Evolutionary conservation across 2,797 vertebrate genomes (phyloP).

Genomic region (Enteromius trimaculatus): DNA sequence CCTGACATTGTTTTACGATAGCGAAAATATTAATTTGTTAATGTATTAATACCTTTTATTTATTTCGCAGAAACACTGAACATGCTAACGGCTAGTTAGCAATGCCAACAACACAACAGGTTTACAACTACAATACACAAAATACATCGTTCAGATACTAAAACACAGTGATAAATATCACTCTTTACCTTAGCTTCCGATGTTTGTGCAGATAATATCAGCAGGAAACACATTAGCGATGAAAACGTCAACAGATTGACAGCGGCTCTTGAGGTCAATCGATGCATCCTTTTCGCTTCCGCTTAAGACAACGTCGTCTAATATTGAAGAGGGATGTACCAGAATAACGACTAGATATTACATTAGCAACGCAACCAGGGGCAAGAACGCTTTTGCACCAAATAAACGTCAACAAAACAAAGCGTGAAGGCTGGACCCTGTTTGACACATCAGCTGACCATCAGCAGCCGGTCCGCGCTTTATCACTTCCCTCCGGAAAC

Average conservation of each 20-base stretch:
- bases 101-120: neutral
- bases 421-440: neutral
- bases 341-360: neutral
- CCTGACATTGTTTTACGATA: no score
- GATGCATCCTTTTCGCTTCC: slow-evolving; percentile 67
- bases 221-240: slow-evolving; percentile 64
- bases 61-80: neutral
- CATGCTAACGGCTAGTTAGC: slow-evolving; percentile 39
- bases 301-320: neutral
- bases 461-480: slow-evolving; percentile 31
- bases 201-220: slow-evolving; percentile 66
- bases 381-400: neutral
- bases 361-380: neutral
- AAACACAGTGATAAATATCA: neutral
- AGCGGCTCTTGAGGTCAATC: slow-evolving; percentile 8
- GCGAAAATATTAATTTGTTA: neutral
- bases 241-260: slow-evolving; percentile 52
- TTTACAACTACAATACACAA: neutral
- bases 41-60: neutral
- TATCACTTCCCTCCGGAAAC: slow-evolving; percentile 35
- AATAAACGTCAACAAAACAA: slow-evolving; percentile 11
- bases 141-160: neutral
- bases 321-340: neutral
- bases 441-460: slow-evolving; percentile 57
- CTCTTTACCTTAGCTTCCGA: slow-evolving; percentile 73